phyloP scores from a whole-genome alignment of 2,113 vertebrate species.

The Trinectes maculatus region DNA sequence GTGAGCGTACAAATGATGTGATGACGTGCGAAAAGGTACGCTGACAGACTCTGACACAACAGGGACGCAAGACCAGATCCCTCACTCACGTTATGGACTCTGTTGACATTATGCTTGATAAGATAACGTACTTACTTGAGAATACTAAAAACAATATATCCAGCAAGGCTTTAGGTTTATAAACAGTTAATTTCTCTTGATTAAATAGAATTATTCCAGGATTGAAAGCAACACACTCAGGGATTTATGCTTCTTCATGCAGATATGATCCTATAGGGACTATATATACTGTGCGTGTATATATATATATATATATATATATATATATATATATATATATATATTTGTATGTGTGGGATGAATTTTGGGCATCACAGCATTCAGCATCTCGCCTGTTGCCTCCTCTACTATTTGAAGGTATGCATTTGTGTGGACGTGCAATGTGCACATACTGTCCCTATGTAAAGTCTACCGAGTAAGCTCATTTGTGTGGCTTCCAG shows the following conservation, averaged over 20 bases:
- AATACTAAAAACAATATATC: background rate
- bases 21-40: constrained; percentile 41
- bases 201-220: background rate
- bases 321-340: no score
- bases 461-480: background rate
- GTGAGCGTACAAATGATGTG: constrained; percentile 45
- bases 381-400: no score
- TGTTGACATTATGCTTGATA: constrained; percentile 50
- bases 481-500: background rate
- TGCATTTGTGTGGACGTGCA: no score
- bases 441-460: background rate
- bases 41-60: constrained; percentile 52
- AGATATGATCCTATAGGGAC: no score
- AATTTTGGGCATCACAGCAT: no score
- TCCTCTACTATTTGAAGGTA: no score
- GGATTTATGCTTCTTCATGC: background rate
- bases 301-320: no score
- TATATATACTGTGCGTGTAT: no score
- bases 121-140: constrained; percentile 22
- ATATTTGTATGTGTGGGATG: no score
- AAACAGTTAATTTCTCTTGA: background rate
- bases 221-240: background rate
- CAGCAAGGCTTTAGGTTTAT: background rate
- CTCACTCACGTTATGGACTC: constrained; percentile 35
- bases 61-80: constrained; percentile 24